Percentiles rank a stretch among this genome's conserved stretches.
Evolutionary conservation across 2,113 vertebrate genomes (phyloP).

Genomic region (Callospermophilus lateralis): DNA sequence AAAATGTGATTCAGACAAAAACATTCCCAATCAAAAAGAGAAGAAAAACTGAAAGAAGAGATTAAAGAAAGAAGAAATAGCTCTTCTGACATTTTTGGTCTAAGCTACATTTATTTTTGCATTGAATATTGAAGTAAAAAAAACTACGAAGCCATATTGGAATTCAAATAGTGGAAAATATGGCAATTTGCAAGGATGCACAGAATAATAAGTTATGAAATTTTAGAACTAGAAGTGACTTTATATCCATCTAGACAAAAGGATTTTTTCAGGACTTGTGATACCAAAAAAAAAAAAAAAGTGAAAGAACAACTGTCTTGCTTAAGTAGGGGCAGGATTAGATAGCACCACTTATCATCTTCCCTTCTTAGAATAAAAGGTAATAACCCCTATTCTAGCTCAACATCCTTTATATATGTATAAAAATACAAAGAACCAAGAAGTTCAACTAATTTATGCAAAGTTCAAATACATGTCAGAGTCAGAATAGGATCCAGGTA

Average conservation of each 20-base stretch:
- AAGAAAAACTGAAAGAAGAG: neutral
- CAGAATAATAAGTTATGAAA: conserved; percentile 36
- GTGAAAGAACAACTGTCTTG: neutral
- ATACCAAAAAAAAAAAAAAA: neutral
- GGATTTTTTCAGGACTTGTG: conserved; percentile 17
- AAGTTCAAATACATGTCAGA: conserved; percentile 30
- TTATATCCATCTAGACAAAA: neutral
- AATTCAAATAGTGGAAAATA: conserved; percentile 46
- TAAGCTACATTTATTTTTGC: conserved; percentile 7
- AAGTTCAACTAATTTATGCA: conserved; percentile 14
- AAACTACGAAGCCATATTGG: neutral
- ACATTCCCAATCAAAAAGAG: conserved; percentile 41
- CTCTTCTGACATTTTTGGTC: neutral
- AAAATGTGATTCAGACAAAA: conserved; percentile 33
- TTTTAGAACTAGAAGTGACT: neutral
- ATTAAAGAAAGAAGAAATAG: neutral
- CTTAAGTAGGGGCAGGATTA: neutral
- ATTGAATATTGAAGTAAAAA: neutral
- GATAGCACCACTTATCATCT: neutral
- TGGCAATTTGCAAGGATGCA: neutral
- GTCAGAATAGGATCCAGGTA: neutral
- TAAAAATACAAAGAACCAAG: neutral
- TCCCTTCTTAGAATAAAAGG: conserved; percentile 39
- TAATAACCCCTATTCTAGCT: neutral
- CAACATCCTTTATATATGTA: neutral